phyloP scores from a whole-genome alignment of 2,797 vertebrate species.

The Huso huso region DNA sequence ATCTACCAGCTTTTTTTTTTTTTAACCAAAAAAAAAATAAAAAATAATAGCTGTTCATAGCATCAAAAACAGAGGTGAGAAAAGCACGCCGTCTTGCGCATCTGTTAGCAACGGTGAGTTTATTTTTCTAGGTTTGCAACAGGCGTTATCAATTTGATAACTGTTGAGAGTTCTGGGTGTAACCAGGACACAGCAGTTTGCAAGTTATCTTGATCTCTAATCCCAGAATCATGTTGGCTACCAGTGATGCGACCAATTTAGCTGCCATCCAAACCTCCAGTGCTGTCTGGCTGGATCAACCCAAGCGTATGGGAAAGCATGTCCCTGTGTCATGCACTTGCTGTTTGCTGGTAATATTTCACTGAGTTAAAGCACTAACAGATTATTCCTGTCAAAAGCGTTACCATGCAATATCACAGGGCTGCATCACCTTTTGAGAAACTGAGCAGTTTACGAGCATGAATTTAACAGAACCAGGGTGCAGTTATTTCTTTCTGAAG shows the following conservation, averaged over 20 bases:
- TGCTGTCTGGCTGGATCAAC: background rate
- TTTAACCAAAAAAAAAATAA: background rate
- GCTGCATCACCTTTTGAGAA: conserved; percentile 48
- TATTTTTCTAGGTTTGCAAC: too few relatives aligned
- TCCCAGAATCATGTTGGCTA: background rate
- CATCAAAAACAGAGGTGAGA: too few relatives aligned
- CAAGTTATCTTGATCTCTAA: too few relatives aligned
- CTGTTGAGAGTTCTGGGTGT: too few relatives aligned
- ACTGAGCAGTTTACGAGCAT: too few relatives aligned
- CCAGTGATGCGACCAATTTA: background rate
- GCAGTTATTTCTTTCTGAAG: too few relatives aligned
- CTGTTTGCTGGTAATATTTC: background rate
- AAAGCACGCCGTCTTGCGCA: too few relatives aligned
- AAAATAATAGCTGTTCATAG: background rate
- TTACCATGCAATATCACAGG: conserved; percentile 48
- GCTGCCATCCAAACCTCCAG: conserved; percentile 1
- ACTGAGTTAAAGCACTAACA: background rate
- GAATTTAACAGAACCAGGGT: too few relatives aligned
- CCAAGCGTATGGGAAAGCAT: background rate
- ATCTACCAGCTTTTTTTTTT: background rate
- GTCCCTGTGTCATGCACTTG: background rate
- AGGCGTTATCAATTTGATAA: too few relatives aligned
- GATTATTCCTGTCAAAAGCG: conserved; percentile 42
- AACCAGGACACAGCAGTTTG: too few relatives aligned
- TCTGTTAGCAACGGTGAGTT: too few relatives aligned